Evolutionary conservation across 2,888 invertebrate genomes (phyloP).

Genomic region (Agrotis clavis): DNA sequence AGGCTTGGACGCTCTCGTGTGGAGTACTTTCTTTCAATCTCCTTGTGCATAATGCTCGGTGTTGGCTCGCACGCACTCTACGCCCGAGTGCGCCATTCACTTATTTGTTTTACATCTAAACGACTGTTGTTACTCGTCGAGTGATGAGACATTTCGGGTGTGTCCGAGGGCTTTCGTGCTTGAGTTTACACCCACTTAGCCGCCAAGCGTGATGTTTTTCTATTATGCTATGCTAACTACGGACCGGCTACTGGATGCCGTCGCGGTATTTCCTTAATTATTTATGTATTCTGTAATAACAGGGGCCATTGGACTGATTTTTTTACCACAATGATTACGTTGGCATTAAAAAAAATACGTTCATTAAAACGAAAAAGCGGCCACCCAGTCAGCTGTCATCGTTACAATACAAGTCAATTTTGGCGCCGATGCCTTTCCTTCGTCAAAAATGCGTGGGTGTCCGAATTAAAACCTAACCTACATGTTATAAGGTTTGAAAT

Average conservation of each 20-base stretch:
- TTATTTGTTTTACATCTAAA: slow-evolving; percentile 88
- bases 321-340: not conserved
- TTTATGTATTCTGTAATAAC: slow-evolving; percentile 25
- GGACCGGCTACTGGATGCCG: slow-evolving; percentile 62
- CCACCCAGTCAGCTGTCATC: slow-evolving; percentile 87
- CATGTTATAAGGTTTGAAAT: slow-evolving; percentile 66
- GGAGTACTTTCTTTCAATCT: slow-evolving; percentile 89
- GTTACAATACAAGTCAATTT: slow-evolving; percentile 86
- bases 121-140: slow-evolving; percentile 80
- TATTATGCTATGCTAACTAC: slow-evolving; percentile 64
- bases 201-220: slow-evolving; percentile 77
- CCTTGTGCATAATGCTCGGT: slow-evolving; percentile 88
- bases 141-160: slow-evolving; percentile 84
- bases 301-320: slow-evolving; percentile 18
- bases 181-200: slow-evolving; percentile 83
- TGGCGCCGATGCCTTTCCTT: slow-evolving; percentile 81
- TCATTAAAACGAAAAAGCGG: slow-evolving; percentile 77
- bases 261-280: slow-evolving; percentile 36
- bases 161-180: slow-evolving; percentile 79
- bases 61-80: slow-evolving; percentile 86
- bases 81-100: slow-evolving; percentile 82
- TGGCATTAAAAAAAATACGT: slow-evolving; percentile 46
- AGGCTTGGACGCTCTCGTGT: slow-evolving; percentile 87
- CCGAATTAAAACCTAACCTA: slow-evolving; percentile 47
- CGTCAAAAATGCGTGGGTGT: slow-evolving; percentile 34